phyloP scores from a whole-genome alignment of 1,140 invertebrate genomes.

The Dendroctonus valens region DNA sequence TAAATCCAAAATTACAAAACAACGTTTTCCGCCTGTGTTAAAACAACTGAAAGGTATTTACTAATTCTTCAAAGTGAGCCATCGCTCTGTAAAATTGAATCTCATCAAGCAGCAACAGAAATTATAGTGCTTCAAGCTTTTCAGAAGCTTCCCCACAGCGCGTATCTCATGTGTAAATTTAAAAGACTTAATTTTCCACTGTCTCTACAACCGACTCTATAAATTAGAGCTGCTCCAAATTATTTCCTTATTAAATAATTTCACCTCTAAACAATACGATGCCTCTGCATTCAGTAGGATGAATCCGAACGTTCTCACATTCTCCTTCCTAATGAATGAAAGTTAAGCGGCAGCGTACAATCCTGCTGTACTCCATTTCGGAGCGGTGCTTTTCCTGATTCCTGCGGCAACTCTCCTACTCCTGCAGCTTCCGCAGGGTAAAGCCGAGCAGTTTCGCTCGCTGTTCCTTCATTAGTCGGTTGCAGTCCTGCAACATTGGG shows the following conservation, averaged over 20 bases:
- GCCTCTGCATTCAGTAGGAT: neutral
- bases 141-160: too few species aligned
- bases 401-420: slow-evolving; percentile 13
- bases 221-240: neutral
- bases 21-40: too few species aligned
- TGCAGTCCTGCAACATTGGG: slow-evolving; percentile 16
- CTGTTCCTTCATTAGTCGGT: slow-evolving; percentile 15
- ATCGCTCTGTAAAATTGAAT: too few species aligned
- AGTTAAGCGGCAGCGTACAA: neutral
- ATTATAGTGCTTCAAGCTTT: too few species aligned
- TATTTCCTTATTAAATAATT: slow-evolving; percentile 1
- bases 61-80: too few species aligned
- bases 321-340: slow-evolving; percentile 6
- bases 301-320: neutral
- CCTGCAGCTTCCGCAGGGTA: slow-evolving; percentile 24
- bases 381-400: slow-evolving; percentile 6
- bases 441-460: slow-evolving; percentile 9
- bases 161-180: too few species aligned
- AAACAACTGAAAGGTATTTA: too few species aligned
- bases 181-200: neutral
- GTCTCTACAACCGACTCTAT: neutral
- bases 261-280: neutral
- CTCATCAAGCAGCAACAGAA: too few species aligned
- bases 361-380: neutral
- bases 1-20: too few species aligned